Base-by-base conservation (phyloP, 1,140 invertebrate genomes). In the Carcinoscorpius rotundicauda region DNA sequence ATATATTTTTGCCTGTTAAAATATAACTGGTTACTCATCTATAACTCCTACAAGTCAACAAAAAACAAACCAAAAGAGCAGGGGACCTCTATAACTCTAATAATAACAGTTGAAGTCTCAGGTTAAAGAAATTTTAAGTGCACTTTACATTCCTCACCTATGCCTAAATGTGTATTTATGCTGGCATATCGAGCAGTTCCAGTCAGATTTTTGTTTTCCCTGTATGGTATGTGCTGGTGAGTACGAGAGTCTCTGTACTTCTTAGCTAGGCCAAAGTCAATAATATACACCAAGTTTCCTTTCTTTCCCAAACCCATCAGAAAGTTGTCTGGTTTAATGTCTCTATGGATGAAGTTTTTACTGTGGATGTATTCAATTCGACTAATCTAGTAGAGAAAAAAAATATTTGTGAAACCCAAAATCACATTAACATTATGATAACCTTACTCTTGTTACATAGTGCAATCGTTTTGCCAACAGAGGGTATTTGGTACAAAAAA, bases 291-390 rank as follows among this genome's bases (percentile, higher is more conserved):
- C 76, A 94, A 81, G 79, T 94, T 94, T 56, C 78, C 77, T 73
- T 82, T 82, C 71, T 97, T 97, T 70, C 95, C 96, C 62, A 98
- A 83, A 61, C 97, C 97, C 96, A 99, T 99, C 71, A 99, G 81
- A 82, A 99, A 99, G 81, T 99, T 99, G 78, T 99, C 97, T 63
- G 94, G 95, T 79, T 98, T 98, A 70, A 98, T 96, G 80, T 98
- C 96, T 73, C 95, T 87, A 81, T 98, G 96, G 73, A 98, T 98
- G 76, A 98, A 98, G 78, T 92, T 93, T 73, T 93, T 90, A 78
- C 89, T 93, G 80, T 99, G 96, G 75, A 98, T 96, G 76, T 91
- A 97, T 78, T 98, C 93, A 77, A 97, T 96, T 77, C 96, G 87
- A 74, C 88, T 88, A 76, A 98, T 95, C 86, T 89, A 78, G 61